These are phyloP conservation scores for Baronia brevicornis DNA, from an alignment of 2,888 invertebrate genomes.

Conservation along the genomic window DNA sequence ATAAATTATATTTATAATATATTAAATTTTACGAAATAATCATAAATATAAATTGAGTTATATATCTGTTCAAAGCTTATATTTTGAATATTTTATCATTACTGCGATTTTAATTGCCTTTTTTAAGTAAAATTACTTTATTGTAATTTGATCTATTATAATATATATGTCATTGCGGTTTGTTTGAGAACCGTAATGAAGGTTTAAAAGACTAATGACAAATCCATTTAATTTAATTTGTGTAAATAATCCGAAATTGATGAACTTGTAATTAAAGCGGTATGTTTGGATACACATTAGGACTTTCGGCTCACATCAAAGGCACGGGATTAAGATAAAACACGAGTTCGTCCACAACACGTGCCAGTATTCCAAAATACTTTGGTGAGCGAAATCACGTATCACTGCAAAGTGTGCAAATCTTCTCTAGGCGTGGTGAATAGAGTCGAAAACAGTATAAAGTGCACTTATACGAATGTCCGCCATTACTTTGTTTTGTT, in stretches of 20 bases:
- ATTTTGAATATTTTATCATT: no score
- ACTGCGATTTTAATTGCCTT: no score
- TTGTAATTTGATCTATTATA: no score
- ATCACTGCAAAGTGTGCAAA: background rate
- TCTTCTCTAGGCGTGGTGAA: conserved; percentile 1
- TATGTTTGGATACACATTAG: conserved; percentile 66
- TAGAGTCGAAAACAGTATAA: conserved; percentile 25
- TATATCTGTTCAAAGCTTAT: no score
- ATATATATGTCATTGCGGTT: no score
- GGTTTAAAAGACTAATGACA: background rate
- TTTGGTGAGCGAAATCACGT: no score
- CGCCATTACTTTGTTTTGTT: conserved; percentile 28
- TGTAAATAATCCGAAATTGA: conserved; percentile 70
- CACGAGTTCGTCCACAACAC: conserved; percentile 66
- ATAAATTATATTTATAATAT: no score
- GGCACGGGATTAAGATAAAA: conserved; percentile 61
- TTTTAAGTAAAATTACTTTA: no score
- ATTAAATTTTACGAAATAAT: no score
- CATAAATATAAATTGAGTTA: no score
- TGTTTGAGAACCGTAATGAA: no score
- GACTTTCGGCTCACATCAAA: conserved; percentile 55
- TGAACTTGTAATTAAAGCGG: conserved; percentile 67
- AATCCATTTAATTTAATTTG: no score
- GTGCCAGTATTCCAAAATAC: conserved; percentile 53
- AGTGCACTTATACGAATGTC: conserved; percentile 3